Percentiles rank a stretch among this genome's conserved stretches.
These are phyloP conservation scores for Anniella stebbinsi DNA, from an alignment of 2,797 vertebrate genomes.

Conservation along the genomic window DNA sequence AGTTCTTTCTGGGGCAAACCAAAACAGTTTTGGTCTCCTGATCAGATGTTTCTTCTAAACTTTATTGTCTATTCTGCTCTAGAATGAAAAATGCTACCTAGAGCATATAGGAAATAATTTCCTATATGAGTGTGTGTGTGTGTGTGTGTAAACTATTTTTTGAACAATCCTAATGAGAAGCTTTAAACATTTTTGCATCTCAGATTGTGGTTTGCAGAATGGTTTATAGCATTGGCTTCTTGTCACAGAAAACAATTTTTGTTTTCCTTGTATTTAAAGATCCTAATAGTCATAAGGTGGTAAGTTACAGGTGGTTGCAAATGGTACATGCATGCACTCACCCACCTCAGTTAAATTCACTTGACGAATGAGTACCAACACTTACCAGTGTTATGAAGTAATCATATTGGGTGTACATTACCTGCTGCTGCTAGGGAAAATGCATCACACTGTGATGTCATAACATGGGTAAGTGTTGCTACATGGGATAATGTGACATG, in stretches of 20 bases:
- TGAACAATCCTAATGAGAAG: not conserved
- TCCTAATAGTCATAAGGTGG: not conserved
- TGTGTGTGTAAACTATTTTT: conserved; percentile 4
- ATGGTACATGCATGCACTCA: not conserved
- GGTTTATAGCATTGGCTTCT: not conserved
- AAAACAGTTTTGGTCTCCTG: not conserved
- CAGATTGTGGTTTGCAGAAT: not conserved
- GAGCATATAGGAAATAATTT: not conserved
- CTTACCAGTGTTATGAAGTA: not conserved
- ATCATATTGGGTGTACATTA: not conserved
- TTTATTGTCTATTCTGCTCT: not conserved
- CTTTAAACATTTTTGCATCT: conserved; percentile 6
- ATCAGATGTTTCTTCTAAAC: not conserved
- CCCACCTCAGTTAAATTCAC: not conserved
- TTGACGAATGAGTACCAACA: not conserved
- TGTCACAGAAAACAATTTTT: not conserved
- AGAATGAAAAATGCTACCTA: not conserved
- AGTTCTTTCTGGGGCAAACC: not conserved
- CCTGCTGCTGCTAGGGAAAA: not conserved
- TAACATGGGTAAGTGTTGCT: not conserved
- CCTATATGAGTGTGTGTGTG: no score
- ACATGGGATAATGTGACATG: not conserved
- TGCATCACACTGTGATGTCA: not conserved
- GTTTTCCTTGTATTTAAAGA: not conserved
- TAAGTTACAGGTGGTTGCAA: not conserved